Evolutionary conservation across 2,113 vertebrate species (phyloP), one percentile per base, ranked within the genome.

Genomic region (Petromus typicus): DNA sequence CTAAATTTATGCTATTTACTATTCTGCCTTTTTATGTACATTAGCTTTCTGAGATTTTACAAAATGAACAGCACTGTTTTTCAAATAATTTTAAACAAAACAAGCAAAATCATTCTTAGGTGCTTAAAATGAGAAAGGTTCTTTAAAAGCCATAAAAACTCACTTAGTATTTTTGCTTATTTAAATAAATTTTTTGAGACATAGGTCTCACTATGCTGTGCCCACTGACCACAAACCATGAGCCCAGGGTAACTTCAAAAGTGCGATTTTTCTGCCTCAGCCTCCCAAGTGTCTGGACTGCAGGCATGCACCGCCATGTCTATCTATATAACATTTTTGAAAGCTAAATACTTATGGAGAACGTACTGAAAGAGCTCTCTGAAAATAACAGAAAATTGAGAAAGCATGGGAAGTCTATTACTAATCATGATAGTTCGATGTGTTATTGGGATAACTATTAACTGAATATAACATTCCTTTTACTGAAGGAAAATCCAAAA

Each of bases 401-500:
- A 89, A 4, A 92, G 51, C 92, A 71, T 64, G 6, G 27, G 61
- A 51, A 94, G 17, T 48, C n/a, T 16, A 78, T 25, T 79, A 43
- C 40, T 88, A 84, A 59, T 23, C 45, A 67, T 30, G 45, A 20
- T 48, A 51, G 67, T 96, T 89, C 51, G 76, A 37, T 66, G 12
- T 96, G 12, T 48, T 56, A 89, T 7, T 73, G 5, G 18, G 91
- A 63, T 84, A 56, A 93, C 54, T 93, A 82, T 69, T 20, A 90
- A 93, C 0, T 85, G 43, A 91, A 91, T 22, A 51, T n/a, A 81
- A 51, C 69, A 81, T 3, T 95, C 76, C 10, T 95, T 95, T 69
- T 56, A 90, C 7, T 86, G 59, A 14, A 86, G 57, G 27, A 67
- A 93, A 95, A 92, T 45, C 17, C 69, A 71, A 25, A 95, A 78